Base-by-base conservation (phyloP, 92 coral and sea anemone genomes). In the Bergia puertoricense region DNA sequence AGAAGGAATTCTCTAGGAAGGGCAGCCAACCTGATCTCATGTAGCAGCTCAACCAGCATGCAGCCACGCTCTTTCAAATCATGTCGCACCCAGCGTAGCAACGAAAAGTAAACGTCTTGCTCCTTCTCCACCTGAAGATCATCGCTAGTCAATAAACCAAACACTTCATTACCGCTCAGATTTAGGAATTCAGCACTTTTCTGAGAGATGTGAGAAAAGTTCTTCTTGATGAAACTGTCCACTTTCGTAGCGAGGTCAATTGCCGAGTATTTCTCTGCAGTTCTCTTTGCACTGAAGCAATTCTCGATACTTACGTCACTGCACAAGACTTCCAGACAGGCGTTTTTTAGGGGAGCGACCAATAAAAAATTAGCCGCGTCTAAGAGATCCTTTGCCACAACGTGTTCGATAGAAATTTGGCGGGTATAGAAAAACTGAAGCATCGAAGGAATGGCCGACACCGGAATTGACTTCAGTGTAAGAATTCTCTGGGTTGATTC, bases 361-460 rank as follows among this genome's bases (percentile, higher is more conserved):
- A 84, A 46, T 15, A 84, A 36, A 72, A 72, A 84, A 46, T 84
- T 84, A 14, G 87, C 66, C 8, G 87, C 87, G 48, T 72, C 87
- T 37, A 84, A 23, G 15, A 84, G 59, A 23, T 84, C 87, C 14
- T 84, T 84, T 84, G 87, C 87, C 46, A 71, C 30, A 2, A 59
- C 48, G 39, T 72, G 65, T 71, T 84, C 66, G 87, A 84, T 84
- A 1, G 79, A 44, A 48, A 84, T 84, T 72, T 84, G 66, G 14
- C 87, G 87, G 56, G 87, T 84, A 79, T 84, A 84, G 79, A 84
- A 84, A 71, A 84, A 84, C 36, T 84, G 87, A 16, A 84, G 74
- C 67, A 84, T 71, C 65, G 68, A 74, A 46, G 87, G 87, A 23
- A 84, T 51, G 43, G 66, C 79, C 15, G 78, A 36, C 44, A 45